Conservation (phyloP, 2,888 invertebrate species). For the Oligia fasciuncula region DNA sequence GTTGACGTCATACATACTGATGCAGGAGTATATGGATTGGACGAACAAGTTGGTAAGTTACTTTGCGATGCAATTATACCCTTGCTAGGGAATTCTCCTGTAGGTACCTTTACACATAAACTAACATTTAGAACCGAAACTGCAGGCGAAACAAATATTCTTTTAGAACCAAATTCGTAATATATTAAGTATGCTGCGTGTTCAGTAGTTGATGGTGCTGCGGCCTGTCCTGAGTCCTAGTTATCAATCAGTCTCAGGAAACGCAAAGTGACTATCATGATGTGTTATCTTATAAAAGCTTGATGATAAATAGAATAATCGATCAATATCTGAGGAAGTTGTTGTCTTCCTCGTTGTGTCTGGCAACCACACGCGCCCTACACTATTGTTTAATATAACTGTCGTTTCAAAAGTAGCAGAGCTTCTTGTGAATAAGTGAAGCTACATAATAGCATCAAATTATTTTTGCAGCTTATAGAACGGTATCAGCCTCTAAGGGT, state of each 20-base stretch:
- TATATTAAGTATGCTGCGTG: neutral
- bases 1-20: slow-evolving; percentile 82
- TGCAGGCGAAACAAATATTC: neutral
- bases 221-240: neutral
- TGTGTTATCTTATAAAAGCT: neutral
- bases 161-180: neutral
- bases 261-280: neutral
- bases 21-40: slow-evolving; percentile 80
- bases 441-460: no score
- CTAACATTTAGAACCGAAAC: neutral
- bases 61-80: neutral
- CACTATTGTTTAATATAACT: neutral
- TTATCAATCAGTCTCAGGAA: neutral
- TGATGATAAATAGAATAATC: neutral
- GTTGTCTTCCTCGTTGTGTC: neutral
- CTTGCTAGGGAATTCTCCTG: neutral
- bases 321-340: neutral
- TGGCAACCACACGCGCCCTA: neutral
- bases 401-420: no score
- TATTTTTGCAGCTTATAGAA: no score
- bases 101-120: neutral
- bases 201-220: neutral
- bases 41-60: slow-evolving; percentile 77
- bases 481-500: no score
- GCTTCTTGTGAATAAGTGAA: no score